Conservation (phyloP, 2,113 vertebrate species). For the Balaeniceps rex region DNA sequence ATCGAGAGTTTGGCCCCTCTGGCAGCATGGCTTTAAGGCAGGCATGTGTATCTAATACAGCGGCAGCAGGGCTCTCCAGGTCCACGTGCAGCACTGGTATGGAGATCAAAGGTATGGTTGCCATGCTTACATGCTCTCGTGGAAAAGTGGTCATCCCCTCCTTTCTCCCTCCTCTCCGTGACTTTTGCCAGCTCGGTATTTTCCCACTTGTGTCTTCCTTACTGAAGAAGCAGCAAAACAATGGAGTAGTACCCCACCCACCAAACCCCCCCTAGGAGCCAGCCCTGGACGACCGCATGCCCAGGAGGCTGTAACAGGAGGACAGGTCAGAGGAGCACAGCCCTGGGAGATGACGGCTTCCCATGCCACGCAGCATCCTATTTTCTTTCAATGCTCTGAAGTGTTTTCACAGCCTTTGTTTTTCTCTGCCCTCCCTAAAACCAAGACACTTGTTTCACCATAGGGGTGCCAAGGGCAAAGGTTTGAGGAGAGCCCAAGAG, state of each 20-base stretch:
- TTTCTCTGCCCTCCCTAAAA: not conserved
- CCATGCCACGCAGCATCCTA: no score
- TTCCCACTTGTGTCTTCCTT: not conserved
- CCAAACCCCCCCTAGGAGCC: not conserved
- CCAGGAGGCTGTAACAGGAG: not conserved
- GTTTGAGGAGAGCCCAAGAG: not conserved
- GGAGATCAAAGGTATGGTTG: not conserved
- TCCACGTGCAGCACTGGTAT: fast-evolving
- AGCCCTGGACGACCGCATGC: fast-evolving
- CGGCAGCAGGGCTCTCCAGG: not conserved
- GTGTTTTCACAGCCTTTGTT: not conserved
- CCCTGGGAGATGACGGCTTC: fast-evolving
- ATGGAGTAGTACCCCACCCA: fast-evolving
- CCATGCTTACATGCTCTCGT: not conserved
- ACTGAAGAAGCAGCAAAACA: not conserved
- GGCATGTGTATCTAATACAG: not conserved
- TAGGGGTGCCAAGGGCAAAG: not conserved
- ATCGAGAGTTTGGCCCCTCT: not conserved
- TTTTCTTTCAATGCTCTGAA: not conserved
- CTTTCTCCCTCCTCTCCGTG: not conserved
- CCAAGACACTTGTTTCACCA: not conserved
- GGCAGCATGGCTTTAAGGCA: not conserved
- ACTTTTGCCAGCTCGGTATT: not conserved
- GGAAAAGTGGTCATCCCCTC: not conserved
- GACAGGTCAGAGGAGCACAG: not conserved